A percentile compares a stretch with the other conserved stretches of the same genome.
These are phyloP conservation scores for Lathronympha strigana DNA, from an alignment of 2,888 invertebrate genomes.

Conservation along the genomic window DNA sequence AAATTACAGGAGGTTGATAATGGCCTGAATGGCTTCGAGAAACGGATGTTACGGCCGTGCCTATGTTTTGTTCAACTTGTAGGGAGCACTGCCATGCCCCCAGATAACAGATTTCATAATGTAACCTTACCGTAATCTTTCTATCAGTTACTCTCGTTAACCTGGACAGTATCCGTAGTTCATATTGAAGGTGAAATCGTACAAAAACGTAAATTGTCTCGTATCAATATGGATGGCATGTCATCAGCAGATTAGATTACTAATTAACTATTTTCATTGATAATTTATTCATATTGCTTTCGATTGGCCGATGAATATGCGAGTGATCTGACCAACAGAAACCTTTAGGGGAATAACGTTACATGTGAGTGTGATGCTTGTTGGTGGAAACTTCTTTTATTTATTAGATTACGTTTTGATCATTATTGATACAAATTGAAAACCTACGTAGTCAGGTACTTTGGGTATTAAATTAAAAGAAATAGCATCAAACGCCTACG, in stretches of 20 bases:
- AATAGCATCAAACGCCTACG: neutral
- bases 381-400: neutral
- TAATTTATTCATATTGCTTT: conserved; percentile 38
- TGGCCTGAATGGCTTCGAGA: no score
- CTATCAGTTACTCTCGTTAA: neutral
- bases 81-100: no score
- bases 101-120: no score
- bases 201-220: conserved; percentile 32
- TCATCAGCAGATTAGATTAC: conserved; percentile 29
- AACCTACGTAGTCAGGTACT: neutral
- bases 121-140: no score
- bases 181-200: conserved; percentile 27
- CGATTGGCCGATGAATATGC: conserved; percentile 35
- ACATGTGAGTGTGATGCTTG: neutral
- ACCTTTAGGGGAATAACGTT: neutral
- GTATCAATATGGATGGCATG: conserved; percentile 32
- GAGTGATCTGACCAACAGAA: conserved; percentile 14
- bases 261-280: conserved; percentile 39
- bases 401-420: neutral
- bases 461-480: neutral
- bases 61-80: no score
- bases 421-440: neutral
- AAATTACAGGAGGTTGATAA: no score
- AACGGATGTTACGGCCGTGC: no score
- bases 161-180: no score